Evolutionary conservation across 2,888 invertebrate genomes (phyloP), one percentile per base, ranked within the genome.

Genomic region (Balanococcus diminutus): DNA sequence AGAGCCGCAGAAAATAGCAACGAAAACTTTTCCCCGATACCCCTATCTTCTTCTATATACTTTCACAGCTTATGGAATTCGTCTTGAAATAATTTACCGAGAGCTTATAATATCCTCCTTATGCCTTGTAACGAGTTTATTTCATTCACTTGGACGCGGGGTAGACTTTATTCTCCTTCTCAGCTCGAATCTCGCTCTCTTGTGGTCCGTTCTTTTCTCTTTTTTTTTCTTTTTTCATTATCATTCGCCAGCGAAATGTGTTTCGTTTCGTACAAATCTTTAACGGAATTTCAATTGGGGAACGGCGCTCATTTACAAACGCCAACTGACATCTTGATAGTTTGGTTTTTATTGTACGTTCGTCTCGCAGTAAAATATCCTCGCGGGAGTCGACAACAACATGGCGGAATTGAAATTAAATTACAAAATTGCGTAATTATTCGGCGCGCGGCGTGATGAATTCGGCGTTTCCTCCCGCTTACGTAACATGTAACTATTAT

Each of bases 251-350:
- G 11, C 67, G 28, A 67, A 67, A 67, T 67, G 67, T 67, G 67
- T 67, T 61, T 67, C 25, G 22, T 56, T 51, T 72, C 31, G 75
- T 79, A 79, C 75, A 36, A 79, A 79, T 79, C 75, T 79, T 79
- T 36, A 67, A 36, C 75, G 75, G 75, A 79, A 79, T 79, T 79
- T 79, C 75, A 79, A 36, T 79, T 36, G 75, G 36, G n/a, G 36
- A 28, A 28, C 28, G 28, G 14, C 75, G 75, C 22, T 79, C 75
- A 79, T 79, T 79, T 79, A 79, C 75, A 79, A 79, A 79, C 75
- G 31, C 75, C 75, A 36, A 79, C 75, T 79, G 75, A 79, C 75
- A 79, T 79, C 75, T 79, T 79, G 75, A 79, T 36, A 79, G 75
- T 36, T 79, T 36, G 36, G 36, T 79, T 79, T 79, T 79, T 79